Evolutionary conservation across 2,797 vertebrate species (phyloP).

Genomic region (Limosa lapponica): DNA sequence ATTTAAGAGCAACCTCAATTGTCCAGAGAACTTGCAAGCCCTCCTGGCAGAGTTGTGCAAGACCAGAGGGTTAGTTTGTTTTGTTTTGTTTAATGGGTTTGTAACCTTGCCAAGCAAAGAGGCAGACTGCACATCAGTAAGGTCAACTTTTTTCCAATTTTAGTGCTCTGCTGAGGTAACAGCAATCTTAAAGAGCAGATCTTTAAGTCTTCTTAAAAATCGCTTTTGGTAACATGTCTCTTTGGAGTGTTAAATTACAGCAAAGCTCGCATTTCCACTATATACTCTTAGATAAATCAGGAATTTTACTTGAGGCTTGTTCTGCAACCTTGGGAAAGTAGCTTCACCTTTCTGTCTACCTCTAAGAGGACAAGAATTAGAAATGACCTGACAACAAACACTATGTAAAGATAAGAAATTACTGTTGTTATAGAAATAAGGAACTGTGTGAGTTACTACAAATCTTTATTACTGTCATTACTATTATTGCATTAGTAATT

Average conservation of each 20-base stretch:
- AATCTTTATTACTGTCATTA: background rate
- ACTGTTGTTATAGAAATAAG: background rate
- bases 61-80: background rate
- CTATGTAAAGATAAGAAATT: background rate
- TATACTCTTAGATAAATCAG: background rate
- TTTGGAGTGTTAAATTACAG: background rate
- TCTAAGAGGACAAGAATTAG: background rate
- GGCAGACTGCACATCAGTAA: background rate
- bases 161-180: background rate
- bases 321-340: background rate
- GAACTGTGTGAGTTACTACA: background rate
- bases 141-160: background rate
- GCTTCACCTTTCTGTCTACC: background rate
- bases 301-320: background rate
- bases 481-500: background rate
- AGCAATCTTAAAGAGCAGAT: background rate
- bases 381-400: background rate
- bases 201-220: background rate
- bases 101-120: background rate
- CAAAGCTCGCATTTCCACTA: background rate
- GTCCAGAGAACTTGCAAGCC: constrained; percentile 37
- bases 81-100: background rate
- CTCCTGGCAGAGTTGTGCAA: constrained; percentile 39
- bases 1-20: constrained; percentile 34
- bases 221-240: background rate